phyloP scores from a whole-genome alignment of 2,113 vertebrate genomes.

The Semicossyphus pulcher region DNA sequence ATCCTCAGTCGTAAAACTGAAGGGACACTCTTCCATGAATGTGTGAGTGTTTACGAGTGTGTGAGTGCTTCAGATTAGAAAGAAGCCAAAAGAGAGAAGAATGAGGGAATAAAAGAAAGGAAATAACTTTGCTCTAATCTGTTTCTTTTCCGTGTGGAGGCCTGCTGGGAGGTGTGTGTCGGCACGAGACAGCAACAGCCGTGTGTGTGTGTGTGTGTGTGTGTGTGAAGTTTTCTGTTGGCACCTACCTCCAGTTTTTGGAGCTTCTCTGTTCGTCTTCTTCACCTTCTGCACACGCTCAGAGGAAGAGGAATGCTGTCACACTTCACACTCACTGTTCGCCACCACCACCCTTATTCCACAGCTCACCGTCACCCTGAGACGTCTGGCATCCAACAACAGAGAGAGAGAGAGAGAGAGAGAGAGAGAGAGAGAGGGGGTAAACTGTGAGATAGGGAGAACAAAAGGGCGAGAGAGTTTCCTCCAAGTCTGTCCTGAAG shows the following conservation, averaged over 20 bases:
- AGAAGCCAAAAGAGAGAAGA: slow-evolving; percentile 15
- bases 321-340: slow-evolving; percentile 42
- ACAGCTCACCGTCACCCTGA: slow-evolving; percentile 28
- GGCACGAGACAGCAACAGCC: not conserved
- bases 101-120: not conserved
- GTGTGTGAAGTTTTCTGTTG: slow-evolving; percentile 42
- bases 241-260: slow-evolving; percentile 76
- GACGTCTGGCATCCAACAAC: slow-evolving; percentile 54
- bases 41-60: not conserved
- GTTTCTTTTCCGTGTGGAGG: not conserved
- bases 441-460: slow-evolving; percentile 38
- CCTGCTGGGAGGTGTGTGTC: slow-evolving; percentile 19
- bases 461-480: slow-evolving; percentile 51
- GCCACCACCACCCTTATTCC: slow-evolving; percentile 21
- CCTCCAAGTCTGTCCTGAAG: slow-evolving; percentile 63
- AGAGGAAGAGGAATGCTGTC: slow-evolving; percentile 59
- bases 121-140: slow-evolving; percentile 2
- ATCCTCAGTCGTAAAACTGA: slow-evolving; percentile 14
- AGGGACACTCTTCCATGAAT: not conserved
- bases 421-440: slow-evolving; percentile 29
- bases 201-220: slow-evolving; percentile 33
- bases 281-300: slow-evolving; percentile 58
- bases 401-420: not conserved
- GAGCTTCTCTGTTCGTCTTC: slow-evolving; percentile 52
- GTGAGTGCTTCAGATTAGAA: slow-evolving; percentile 3